Base-by-base conservation (phyloP, 2,113 vertebrate genomes). In the Scolopax mira region DNA sequence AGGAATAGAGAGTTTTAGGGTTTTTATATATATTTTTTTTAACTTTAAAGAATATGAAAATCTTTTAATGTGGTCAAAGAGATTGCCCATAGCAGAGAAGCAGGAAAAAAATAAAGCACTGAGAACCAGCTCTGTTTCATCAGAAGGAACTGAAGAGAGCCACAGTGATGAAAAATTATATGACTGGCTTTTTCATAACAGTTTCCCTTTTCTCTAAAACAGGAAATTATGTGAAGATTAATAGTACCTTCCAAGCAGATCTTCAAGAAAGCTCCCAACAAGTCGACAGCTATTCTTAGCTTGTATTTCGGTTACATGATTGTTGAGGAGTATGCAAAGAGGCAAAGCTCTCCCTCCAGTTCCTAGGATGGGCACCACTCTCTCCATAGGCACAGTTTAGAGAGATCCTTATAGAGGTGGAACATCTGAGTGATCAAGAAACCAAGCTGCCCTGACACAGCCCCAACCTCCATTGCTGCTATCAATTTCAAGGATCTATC, bases 161-260 rank as follows among this genome's bases (percentile, higher is more conserved):
- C 18, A 79, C 74, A 54, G 61, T 65, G 58, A 80, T 62, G 61
- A 94, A 92, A 96, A 91, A 90, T 72, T 31, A 8, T 24, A 44
- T 25, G 54, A 49, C 35, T 3, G 4, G 4, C 7, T 74, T 66
- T 94, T 93, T 81, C 74, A 91, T 72, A 93, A 23, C 13, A 73
- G 39, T 33, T 67, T 80, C 44, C 57, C 13, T 72, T 87, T 81
- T 87, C 61, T 77, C 61, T 77, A 85, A 64, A 78, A 3, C 2
- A 79, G 13, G 44, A 89, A 86, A 90, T 66, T 85, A 93, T 39
- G 15, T 81, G 41, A 96, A 82, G 67, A 84, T 80, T 89, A 84
- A 78, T 85, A 55, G 39, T 37, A 89, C 35, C 39, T 91, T 87
- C 66, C 49, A 89, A 81, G 54, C 9, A 3, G 5, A 58, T 92